phyloP scores from a whole-genome alignment of 2,888 invertebrate genomes.

The Drosophila limbata region DNA sequence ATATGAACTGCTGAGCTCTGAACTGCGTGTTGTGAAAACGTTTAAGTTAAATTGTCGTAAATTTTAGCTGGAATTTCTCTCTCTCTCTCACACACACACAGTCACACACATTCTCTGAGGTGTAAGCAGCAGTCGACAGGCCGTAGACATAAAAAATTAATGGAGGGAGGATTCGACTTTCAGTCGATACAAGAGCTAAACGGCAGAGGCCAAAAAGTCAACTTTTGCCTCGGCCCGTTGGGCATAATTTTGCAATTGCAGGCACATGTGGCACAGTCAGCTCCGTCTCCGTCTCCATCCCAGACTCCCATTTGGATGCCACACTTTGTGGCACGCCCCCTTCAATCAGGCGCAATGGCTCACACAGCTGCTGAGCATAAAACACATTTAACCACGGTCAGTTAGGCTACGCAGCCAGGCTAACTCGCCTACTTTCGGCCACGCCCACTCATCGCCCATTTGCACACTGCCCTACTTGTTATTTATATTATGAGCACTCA shows the following conservation, averaged over 20 bases:
- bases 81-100: background rate
- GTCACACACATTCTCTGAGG: constrained; percentile 19
- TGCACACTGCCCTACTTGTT: constrained; percentile 71
- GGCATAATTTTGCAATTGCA: constrained; percentile 83
- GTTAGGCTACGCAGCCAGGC: constrained; percentile 53
- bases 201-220: constrained; percentile 62
- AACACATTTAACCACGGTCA: constrained; percentile 74
- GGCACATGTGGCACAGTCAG: constrained; percentile 66
- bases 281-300: background rate
- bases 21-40: constrained; percentile 27
- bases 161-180: constrained; percentile 5
- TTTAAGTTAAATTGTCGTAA: constrained; percentile 71
- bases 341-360: constrained; percentile 65
- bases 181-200: constrained; percentile 40
- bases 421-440: constrained; percentile 20
- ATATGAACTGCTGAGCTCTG: background rate
- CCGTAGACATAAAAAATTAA: constrained; percentile 62
- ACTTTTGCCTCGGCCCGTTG: constrained; percentile 62
- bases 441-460: constrained; percentile 54
- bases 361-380: constrained; percentile 57
- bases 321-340: constrained; percentile 42
- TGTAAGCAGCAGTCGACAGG: constrained; percentile 39
- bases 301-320: constrained; percentile 14
- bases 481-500: constrained; percentile 80
- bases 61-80: constrained; percentile 44